Base-by-base conservation (phyloP, 2,797 vertebrate genomes). In the Echeneis naucrates region DNA sequence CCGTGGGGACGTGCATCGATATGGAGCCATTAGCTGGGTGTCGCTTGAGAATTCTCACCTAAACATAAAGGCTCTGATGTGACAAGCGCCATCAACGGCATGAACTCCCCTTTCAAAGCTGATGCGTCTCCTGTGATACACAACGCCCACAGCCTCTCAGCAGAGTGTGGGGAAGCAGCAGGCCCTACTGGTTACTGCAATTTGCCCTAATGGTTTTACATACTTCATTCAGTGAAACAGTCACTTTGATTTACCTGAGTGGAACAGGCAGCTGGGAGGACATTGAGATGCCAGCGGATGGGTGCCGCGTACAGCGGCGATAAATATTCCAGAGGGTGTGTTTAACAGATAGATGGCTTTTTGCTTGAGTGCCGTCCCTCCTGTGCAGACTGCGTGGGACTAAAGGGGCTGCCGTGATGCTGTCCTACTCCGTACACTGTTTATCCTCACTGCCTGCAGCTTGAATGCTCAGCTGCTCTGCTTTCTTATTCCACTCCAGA, bases 241-340 rank as follows among this genome's bases (percentile, higher is more conserved):
- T 91, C 91, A 88, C 84, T 93, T 91, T 94, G 94, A 94, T 94
- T 94, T 93, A 95, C 92, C 92, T 93, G 87, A 87, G 82, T 51
- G 66, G 71, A 71, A 68, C 62, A 65, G 82, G 83, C 80, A 86
- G 85, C 81, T 74, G 68, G 63, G 78, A 83, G 83, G 86, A 87
- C 88, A 83, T 80, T 79, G 84, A 75, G 83, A 87, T 89, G 89
- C 82, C 52, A 58, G 80, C n/a, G 73, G 85, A 88, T 80, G 86
- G 85, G 78, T 84, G 75, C 75, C 68, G 63, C 77, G 88, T 87
- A 83, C 79, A 83, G 78, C 75, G 52, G 83, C 47, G 58, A 92
- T 94, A 92, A 92, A 94, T 94, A 91, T 92, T 87, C 80, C 81
- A 92, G 82, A 78, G 77, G 82, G 88, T 87, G 89, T 90, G 87